Evolutionary conservation across 2,888 invertebrate genomes (phyloP).

Genomic region (Auanema freiburgensis): DNA sequence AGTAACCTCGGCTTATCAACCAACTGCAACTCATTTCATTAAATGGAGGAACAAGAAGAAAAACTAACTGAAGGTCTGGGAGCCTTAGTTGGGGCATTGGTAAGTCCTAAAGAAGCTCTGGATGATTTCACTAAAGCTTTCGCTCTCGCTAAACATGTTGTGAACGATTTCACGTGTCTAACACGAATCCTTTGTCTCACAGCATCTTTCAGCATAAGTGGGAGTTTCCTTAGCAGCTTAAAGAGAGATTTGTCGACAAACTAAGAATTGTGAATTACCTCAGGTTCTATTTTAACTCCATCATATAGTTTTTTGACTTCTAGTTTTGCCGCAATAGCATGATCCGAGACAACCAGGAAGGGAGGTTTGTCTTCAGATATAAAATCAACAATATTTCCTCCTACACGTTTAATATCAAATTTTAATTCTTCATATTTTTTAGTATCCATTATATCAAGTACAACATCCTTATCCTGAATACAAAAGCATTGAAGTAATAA

Average conservation of each 20-base stretch:
- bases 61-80: not conserved
- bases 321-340: conserved; percentile 9
- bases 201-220: not conserved
- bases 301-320: conserved; percentile 1
- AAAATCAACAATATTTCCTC: conserved; percentile 17
- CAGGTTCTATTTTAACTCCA: conserved; percentile 2
- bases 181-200: conserved; percentile 1
- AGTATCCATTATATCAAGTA: conserved; percentile 17
- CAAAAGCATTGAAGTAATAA: not conserved
- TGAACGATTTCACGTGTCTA: not conserved
- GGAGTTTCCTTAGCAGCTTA: conserved; percentile 3
- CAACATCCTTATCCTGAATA: conserved; percentile 4
- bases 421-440: conserved; percentile 7
- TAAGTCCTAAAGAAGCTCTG: not conserved
- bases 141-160: not conserved
- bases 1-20: not conserved
- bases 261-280: not conserved
- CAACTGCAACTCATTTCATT: no score
- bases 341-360: conserved; percentile 16
- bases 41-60: not conserved
- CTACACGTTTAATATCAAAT: conserved; percentile 5
- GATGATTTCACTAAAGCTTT: not conserved
- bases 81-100: not conserved
- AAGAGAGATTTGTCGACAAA: no score
- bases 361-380: conserved; percentile 11